These are phyloP conservation scores for Urocyon cinereoargenteus DNA, from an alignment of 2,797 vertebrate species.

Conservation along the genomic window DNA sequence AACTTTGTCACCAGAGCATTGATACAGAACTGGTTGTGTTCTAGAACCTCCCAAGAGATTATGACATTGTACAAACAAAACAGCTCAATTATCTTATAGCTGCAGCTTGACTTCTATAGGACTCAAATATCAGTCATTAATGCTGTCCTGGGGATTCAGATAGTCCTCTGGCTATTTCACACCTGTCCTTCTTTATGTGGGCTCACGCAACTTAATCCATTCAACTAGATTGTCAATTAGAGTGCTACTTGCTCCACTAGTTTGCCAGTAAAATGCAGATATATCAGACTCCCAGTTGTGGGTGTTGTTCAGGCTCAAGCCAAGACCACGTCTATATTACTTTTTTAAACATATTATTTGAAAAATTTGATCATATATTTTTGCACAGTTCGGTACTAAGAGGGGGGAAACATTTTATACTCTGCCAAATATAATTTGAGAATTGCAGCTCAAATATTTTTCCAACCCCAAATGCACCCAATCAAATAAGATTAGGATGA, in stretches of 20 bases:
- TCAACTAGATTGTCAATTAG: not conserved
- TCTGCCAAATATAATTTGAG: constrained; percentile 62
- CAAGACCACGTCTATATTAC: not conserved
- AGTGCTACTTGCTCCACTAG: not conserved
- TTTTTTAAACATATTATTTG: constrained; percentile 52
- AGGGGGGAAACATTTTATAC: constrained; percentile 12
- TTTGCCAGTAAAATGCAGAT: not conserved
- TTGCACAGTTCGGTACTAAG: not conserved
- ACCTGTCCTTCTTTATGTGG: not conserved
- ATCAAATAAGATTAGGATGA: constrained; percentile 38
- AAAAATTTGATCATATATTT: constrained; percentile 59
- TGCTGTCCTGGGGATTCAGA: not conserved
- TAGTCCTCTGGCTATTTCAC: not conserved
- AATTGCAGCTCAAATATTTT: constrained; percentile 47
- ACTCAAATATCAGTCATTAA: not conserved
- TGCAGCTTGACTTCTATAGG: not conserved
- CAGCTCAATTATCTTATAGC: not conserved
- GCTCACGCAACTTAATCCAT: not conserved
- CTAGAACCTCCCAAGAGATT: not conserved
- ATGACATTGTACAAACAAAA: not conserved
- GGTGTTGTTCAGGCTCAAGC: not conserved
- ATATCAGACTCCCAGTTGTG: not conserved
- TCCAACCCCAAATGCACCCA: not conserved
- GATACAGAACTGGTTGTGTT: not conserved
- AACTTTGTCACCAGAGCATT: not conserved